Conservation (phyloP, 1,140 invertebrate genomes). For the Mercenaria mercenaria region DNA sequence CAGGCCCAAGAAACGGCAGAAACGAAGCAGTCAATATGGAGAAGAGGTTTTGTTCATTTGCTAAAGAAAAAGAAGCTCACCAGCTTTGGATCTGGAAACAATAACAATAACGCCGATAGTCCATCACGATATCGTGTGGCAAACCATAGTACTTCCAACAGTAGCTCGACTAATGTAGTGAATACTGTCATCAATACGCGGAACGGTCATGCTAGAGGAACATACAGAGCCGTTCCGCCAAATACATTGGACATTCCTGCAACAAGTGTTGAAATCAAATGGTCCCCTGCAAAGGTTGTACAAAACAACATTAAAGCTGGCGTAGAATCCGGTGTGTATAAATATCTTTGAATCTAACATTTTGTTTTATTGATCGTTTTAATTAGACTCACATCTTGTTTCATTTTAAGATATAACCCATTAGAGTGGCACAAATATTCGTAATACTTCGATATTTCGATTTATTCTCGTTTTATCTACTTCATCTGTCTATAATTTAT, state of each 20-base stretch:
- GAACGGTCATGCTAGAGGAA: slow-evolving; percentile 61
- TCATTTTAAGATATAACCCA: not conserved
- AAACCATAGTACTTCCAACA: slow-evolving; percentile 47
- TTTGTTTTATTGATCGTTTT: too few relatives aligned
- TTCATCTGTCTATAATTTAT: not conserved
- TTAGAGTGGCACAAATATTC: not conserved
- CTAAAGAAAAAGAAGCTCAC: slow-evolving; percentile 62
- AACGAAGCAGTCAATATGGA: slow-evolving; percentile 53
- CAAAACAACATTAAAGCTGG: slow-evolving; percentile 48
- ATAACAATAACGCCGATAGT: slow-evolving; percentile 63
- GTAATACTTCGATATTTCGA: not conserved
- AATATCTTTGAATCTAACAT: not conserved
- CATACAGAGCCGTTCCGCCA: slow-evolving; percentile 27
- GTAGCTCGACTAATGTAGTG: slow-evolving; percentile 14
- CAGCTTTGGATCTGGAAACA: slow-evolving; percentile 5
- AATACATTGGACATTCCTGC: slow-evolving; percentile 61
- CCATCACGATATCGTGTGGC: slow-evolving; percentile 45
- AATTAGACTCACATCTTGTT: not conserved
- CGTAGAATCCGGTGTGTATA: slow-evolving; percentile 35
- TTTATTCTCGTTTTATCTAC: not conserved
- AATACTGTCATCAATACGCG: slow-evolving; percentile 53
- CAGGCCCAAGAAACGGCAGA: slow-evolving; percentile 43
- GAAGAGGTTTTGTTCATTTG: slow-evolving; percentile 64
- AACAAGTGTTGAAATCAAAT: slow-evolving; percentile 49
- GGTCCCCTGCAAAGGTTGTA: slow-evolving; percentile 51